Evolutionary conservation across 2,888 invertebrate species (phyloP).

Genomic region (Trachelus tabidus): DNA sequence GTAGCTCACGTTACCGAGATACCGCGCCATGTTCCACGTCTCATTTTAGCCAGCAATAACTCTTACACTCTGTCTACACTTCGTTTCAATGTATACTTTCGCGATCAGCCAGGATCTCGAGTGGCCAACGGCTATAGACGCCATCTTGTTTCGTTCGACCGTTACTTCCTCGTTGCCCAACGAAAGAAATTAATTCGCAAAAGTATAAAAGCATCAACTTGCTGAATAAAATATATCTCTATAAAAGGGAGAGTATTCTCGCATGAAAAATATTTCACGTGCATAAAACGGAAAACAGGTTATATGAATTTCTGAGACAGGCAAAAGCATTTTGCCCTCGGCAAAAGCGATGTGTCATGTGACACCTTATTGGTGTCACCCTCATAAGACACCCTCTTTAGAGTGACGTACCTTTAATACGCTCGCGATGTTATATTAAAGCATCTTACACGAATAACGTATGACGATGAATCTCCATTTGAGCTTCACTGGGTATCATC

Average conservation of each 20-base stretch:
- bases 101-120: background rate
- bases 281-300: background rate
- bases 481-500: background rate
- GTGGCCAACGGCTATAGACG: background rate
- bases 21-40: background rate
- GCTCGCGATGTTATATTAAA: background rate
- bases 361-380: constrained; percentile 3
- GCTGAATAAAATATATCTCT: background rate
- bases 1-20: background rate
- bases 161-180: background rate
- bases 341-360: background rate
- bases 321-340: background rate
- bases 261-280: background rate
- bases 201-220: background rate
- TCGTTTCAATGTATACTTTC: background rate
- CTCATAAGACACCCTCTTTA: background rate
- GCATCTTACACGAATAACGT: background rate
- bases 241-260: background rate
- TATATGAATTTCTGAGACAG: background rate
- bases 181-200: background rate
- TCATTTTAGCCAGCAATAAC: background rate
- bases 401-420: constrained; percentile 5
- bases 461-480: background rate
- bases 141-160: background rate
- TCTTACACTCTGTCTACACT: background rate